Percentiles rank a stretch among this genome's conserved stretches.
Conservation (phyloP, 2,888 invertebrate species). For the Eupsilia transversa region DNA sequence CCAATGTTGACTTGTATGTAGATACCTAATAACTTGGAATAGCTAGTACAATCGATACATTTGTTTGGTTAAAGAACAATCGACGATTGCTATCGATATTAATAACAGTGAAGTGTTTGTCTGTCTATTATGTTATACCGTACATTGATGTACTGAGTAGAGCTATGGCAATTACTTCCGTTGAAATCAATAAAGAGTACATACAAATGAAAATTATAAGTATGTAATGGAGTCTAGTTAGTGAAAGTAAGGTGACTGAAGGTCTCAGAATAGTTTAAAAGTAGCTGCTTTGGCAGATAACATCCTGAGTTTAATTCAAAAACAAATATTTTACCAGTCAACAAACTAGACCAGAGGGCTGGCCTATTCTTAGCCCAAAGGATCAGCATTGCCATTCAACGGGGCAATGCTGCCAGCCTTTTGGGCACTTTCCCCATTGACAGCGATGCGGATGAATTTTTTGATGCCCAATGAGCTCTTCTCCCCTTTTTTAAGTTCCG, state of each 20-base stretch:
- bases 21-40: background rate
- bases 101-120: conserved; percentile 20
- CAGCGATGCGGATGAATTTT: too few relatives aligned
- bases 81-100: conserved; percentile 1
- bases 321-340: background rate
- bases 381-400: too few relatives aligned
- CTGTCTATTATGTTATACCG: background rate
- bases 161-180: background rate
- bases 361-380: too few relatives aligned
- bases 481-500: too few relatives aligned
- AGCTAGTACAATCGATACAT: conserved; percentile 10
- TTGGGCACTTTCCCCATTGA: too few relatives aligned
- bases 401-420: too few relatives aligned
- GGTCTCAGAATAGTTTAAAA: background rate
- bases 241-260: background rate
- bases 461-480: too few relatives aligned
- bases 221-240: background rate
- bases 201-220: background rate
- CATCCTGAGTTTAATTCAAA: background rate
- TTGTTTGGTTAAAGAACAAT: conserved; percentile 13
- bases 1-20: background rate
- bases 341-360: too few relatives aligned
- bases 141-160: background rate
- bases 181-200: conserved; percentile 10
- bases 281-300: background rate